A percentile compares a stretch with the other conserved stretches of the same genome.
Conservation (phyloP, 1,140 invertebrate species). For the Triops longicaudatus region DNA sequence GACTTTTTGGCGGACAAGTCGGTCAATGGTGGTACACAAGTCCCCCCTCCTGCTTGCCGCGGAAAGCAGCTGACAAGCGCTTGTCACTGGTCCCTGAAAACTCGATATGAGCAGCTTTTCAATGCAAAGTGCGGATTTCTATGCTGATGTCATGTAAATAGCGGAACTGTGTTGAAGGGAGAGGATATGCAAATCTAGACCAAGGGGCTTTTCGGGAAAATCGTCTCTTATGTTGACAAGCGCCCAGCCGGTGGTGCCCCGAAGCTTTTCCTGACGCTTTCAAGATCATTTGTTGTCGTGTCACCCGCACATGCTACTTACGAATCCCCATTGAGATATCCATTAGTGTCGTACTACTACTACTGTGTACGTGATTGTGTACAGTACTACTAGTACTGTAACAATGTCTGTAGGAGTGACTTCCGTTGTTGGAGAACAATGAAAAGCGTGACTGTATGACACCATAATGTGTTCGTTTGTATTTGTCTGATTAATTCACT, state of each 20-base stretch:
- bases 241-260: background rate
- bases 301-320: background rate
- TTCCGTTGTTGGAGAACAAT: background rate
- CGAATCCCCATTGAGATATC: slow-evolving; percentile 11
- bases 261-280: background rate
- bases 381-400: background rate
- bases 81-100: background rate
- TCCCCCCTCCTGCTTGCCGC: background rate
- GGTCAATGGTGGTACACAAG: background rate
- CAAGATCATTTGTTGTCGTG: slow-evolving; percentile 8
- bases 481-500: no score
- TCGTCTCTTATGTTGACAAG: background rate
- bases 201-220: background rate
- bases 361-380: no score
- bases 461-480: no score
- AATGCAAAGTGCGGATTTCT: background rate
- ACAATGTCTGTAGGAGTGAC: background rate
- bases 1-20: no score
- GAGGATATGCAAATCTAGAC: background rate
- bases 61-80: background rate
- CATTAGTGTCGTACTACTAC: background rate
- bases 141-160: background rate
- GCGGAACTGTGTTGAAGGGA: background rate
- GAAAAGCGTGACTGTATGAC: no score
- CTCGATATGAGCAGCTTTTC: background rate